Evolutionary conservation across 35 echinoderm and acorn worm species (phyloP).

Genomic region (Ophiothrix spiculata): DNA sequence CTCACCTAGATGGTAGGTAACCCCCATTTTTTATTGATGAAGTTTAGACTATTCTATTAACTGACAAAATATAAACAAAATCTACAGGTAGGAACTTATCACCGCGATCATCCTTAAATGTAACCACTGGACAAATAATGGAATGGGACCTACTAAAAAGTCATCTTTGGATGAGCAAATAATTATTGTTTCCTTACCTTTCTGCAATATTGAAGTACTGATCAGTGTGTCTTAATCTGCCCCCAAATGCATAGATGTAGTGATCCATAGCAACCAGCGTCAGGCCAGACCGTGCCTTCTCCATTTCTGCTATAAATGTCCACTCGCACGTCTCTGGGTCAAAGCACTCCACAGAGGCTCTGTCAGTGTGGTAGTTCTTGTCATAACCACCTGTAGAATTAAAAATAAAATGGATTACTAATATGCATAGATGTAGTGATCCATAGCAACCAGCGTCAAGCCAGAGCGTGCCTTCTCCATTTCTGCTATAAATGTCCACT

Average conservation of each 20-base stretch:
- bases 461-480: conserved; percentile 98
- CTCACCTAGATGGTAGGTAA: no score
- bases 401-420: neutral
- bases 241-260: conserved; percentile 98
- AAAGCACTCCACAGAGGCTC: conserved; percentile 92
- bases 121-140: no score
- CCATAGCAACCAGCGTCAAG: conserved; percentile 93
- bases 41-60: no score
- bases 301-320: conserved; percentile 98
- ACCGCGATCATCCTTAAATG: no score
- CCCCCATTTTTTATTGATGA: no score
- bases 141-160: no score
- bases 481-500: conserved; percentile 95
- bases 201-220: conserved; percentile 98
- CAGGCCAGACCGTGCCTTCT: conserved; percentile 92
- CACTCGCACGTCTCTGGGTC: conserved; percentile 92
- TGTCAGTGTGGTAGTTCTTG: conserved; percentile 87
- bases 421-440: conserved; percentile 93
- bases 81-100: no score
- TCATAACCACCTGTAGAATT: conserved; percentile 81
- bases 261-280: conserved; percentile 96
- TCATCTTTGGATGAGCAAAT: no score
- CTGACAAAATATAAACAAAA: no score
- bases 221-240: conserved; percentile 90
- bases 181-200: no score